Evolutionary conservation across 2,113 vertebrate species (phyloP).

Genomic region (Neogobius melanostomus): DNA sequence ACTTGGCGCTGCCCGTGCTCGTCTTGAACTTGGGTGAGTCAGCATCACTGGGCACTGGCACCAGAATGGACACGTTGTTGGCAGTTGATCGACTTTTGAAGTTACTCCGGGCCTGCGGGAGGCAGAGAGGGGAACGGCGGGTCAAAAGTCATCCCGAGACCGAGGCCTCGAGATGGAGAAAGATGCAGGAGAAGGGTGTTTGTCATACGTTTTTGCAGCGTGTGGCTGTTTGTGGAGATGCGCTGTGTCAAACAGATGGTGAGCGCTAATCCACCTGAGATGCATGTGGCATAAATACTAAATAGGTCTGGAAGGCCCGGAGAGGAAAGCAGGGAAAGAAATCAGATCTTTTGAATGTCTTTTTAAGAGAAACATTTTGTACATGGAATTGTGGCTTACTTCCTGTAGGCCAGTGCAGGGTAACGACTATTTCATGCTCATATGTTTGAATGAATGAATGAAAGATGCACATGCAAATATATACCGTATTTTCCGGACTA

Average conservation of each 20-base stretch:
- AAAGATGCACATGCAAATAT: too few species aligned
- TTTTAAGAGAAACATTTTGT: too few species aligned
- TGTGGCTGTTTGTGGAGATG: neutral
- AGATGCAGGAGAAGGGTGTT: neutral
- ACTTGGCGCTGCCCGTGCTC: slow-evolving; percentile 79
- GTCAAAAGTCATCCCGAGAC: slow-evolving; percentile 29
- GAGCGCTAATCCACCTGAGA: slow-evolving; percentile 24
- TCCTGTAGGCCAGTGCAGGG: too few species aligned
- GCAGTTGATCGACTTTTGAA: slow-evolving; percentile 82
- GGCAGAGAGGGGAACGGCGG: slow-evolving; percentile 19
- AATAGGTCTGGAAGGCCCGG: slow-evolving; percentile 10
- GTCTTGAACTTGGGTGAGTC: slow-evolving; percentile 84
- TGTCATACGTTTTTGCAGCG: slow-evolving; percentile 31
- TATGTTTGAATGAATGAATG: too few species aligned
- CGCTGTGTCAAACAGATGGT: slow-evolving; percentile 37
- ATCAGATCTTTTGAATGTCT: too few species aligned
- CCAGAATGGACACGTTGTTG: slow-evolving; percentile 81
- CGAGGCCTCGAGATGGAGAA: neutral
- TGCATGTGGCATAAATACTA: slow-evolving; percentile 36
- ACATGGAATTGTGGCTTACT: too few species aligned
- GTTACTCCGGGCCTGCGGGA: slow-evolving; percentile 77
- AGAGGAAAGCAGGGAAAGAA: neutral
- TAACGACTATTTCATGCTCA: too few species aligned
- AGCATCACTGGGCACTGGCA: slow-evolving; percentile 82
- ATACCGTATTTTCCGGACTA: too few species aligned